Evolutionary conservation across 1,140 invertebrate species (phyloP), one percentile per base, ranked within the genome.

Genomic region (Drosophila paulistorum): DNA sequence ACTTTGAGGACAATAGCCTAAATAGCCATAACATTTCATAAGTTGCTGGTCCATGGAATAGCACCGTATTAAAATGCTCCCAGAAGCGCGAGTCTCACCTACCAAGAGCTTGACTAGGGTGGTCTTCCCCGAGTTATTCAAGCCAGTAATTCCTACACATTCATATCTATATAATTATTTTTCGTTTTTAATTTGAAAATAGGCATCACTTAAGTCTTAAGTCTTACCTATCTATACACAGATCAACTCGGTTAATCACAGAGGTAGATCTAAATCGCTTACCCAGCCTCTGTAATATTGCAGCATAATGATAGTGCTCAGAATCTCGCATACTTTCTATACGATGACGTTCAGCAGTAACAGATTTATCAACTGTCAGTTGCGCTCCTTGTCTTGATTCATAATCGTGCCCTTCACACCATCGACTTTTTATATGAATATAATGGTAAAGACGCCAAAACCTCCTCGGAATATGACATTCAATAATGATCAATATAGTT

Each of bases 111-210:
- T 64, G 0, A 72, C 2, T 2, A 89, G 37, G 0, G 78, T 85
- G 4, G 86, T 58, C 37, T 85, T 89, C 2, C 84, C 84, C n/a
- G 71, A 57, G 20, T 67, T 66, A n/a, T 79, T 90, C 0, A 63
- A 7, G 1, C 84, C 84, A 9, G 63, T 14, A 1, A 89, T 26
- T 10, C 65, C 73, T 7, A 90, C 0, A 54, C 86, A 81, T 33
- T 89, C 84, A 7, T 68, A 17, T 26, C 85, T 90, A 13, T 1
- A 37, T 13, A 11, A 7, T 23, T 39, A 37, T 14, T 23, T n/a
- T 13, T 23, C 7, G 10, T 63, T 45, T 58, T 26, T 55, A 51
- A n/a, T 9, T 35, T 51, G 10, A 23, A 35, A 11, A 39, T 39
- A 13, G 10, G 37, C 3, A 13, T 37, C 3, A 17, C 3, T n/a